Base-by-base conservation (phyloP, 2,888 invertebrate genomes). In the Ceratothoa steindachneri region DNA sequence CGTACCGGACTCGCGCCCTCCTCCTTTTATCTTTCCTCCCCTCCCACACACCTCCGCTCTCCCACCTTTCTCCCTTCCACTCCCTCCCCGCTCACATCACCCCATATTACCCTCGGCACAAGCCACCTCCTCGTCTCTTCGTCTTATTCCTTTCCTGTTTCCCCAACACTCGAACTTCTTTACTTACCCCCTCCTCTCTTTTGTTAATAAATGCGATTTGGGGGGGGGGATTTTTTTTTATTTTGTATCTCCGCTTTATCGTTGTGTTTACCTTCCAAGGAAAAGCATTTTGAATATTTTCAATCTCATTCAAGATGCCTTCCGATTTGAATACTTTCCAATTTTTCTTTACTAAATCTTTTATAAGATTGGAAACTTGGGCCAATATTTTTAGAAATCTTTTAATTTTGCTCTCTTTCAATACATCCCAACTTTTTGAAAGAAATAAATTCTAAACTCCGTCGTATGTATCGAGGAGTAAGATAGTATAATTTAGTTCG, bases 251-350 rank as follows among this genome's bases (percentile, higher is more conserved):
- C 24, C 60, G 60, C 27, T 60, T 60, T 60, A 60, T 24, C 60
- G 60, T 60, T 60, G n/a, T 60, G 24, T 60, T 60, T 60, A 60
- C 60, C 24, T 60, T 60, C 24, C n/a, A 15, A 60, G 60, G 60
- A n/a, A 60, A 60, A 22, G 60, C 60, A 60, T 60, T 60, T 60
- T 24, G 60, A 60, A 60, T 60, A 60, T 60, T 60, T 60, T 60
- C 60, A 60, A 60, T 60, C 60, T 60, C 60, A 12, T 60, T 60
- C 24, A 60, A 60, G 60, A 22, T 24, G 60, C 27, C 22, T n/a
- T 60, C 24, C 60, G 24, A 60, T 60, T 60, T 24, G 24, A 60
- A 60, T 60, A 22, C 19, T 24, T 60, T 55, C 24, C 19, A 15
- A 5, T 55, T 55, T 55, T 55, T 55, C 5, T 60, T 60, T 60